phyloP scores from a whole-genome alignment of 1,140 invertebrate species.

The Andrena cerasifolii region DNA sequence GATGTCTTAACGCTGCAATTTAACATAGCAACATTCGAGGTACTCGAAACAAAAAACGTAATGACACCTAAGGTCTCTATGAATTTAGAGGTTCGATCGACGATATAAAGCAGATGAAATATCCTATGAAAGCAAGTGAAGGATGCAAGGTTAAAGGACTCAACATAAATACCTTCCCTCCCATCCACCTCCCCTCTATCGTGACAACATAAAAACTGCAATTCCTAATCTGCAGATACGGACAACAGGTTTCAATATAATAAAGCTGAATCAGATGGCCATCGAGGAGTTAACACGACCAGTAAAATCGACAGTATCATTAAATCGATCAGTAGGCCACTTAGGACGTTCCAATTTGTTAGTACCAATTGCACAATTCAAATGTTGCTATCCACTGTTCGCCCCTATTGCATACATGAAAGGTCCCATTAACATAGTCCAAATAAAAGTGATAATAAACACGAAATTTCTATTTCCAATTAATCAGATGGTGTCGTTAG shows the following conservation, averaged over 20 bases:
- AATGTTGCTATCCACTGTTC: background rate
- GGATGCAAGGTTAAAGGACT: constrained; percentile 28
- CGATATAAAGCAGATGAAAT: constrained; percentile 12
- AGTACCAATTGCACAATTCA: constrained; percentile 31
- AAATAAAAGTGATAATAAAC: too few species aligned
- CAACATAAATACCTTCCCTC: background rate
- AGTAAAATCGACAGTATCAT: background rate
- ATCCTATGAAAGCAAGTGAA: background rate
- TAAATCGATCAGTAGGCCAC: constrained; percentile 45
- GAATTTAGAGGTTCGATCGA: constrained; percentile 20
- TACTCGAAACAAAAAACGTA: constrained; percentile 27
- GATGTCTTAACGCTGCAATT: background rate
- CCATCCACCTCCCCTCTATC: background rate
- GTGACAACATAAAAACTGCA: background rate
- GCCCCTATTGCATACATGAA: too few species aligned
- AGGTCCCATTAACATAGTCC: too few species aligned
- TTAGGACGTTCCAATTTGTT: constrained; percentile 72
- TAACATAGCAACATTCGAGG: background rate
- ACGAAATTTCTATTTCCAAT: background rate
- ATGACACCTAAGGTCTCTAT: background rate
- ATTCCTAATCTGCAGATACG: background rate
- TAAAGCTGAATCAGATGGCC: background rate
- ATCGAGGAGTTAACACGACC: too few species aligned
- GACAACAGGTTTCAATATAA: background rate
- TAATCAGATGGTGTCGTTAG: constrained; percentile 56